phyloP scores from a whole-genome alignment of 2,113 vertebrate species.

The Laticauda laticaudata region DNA sequence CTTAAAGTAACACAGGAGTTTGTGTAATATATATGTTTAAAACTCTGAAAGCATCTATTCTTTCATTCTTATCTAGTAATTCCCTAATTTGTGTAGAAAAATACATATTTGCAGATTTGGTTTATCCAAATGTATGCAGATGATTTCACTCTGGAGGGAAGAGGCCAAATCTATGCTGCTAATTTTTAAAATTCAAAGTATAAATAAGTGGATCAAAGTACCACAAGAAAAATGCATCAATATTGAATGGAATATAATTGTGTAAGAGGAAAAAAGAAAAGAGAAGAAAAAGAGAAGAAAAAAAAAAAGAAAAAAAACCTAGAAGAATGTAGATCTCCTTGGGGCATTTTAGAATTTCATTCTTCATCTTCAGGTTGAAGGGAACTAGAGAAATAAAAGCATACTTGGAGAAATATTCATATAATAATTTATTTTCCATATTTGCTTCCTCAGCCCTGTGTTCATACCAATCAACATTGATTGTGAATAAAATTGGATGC shows the following conservation, averaged over 20 bases:
- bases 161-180: background rate
- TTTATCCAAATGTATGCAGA: background rate
- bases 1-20: background rate
- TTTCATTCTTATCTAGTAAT: background rate
- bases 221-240: background rate
- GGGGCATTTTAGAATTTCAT: slow-evolving; percentile 1
- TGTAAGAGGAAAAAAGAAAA: background rate
- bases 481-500: background rate
- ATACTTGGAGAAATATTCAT: background rate
- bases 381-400: background rate
- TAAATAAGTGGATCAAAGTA: background rate
- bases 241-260: slow-evolving; percentile 9
- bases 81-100: background rate
- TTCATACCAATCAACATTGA: background rate
- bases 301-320: background rate
- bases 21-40: background rate
- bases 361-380: background rate
- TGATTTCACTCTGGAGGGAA: background rate
- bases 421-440: background rate
- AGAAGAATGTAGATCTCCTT: slow-evolving; percentile 3
- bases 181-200: background rate
- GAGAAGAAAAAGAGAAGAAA: too few relatives aligned
- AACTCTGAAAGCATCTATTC: background rate
- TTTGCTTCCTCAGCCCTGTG: background rate
- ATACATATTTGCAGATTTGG: background rate